phyloP scores from a whole-genome alignment of 2,797 vertebrate species.

The Cyclura pinguis region DNA sequence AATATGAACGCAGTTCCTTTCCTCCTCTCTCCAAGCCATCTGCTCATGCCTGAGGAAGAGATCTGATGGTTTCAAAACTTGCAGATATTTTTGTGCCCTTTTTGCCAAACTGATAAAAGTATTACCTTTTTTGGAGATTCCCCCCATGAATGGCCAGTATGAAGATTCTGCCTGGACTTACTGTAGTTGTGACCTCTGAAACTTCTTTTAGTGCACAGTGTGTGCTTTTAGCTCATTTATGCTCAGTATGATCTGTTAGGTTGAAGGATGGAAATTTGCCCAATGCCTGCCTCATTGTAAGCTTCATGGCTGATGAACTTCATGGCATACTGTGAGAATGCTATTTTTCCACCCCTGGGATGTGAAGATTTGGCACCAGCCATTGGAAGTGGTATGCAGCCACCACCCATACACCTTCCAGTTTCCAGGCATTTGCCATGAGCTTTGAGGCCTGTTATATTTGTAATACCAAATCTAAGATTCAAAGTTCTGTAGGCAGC shows the following conservation, averaged over 20 bases:
- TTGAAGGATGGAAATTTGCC: not conserved
- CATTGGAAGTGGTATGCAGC: not conserved
- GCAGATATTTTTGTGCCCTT: not conserved
- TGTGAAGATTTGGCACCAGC: not conserved
- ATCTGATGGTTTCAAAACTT: not conserved
- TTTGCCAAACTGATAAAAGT: too few species aligned
- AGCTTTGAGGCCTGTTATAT: not conserved
- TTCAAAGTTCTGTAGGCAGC: not conserved
- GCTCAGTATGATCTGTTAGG: not conserved
- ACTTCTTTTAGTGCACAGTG: not conserved
- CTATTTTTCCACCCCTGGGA: not conserved
- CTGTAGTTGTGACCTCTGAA: not conserved
- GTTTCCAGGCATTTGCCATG: not conserved
- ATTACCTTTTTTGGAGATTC: too few species aligned
- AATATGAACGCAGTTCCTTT: not conserved
- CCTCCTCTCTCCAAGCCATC: not conserved
- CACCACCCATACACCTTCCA: not conserved
- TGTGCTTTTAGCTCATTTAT: conserved; percentile 1
- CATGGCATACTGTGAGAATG: not conserved
- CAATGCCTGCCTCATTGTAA: too few species aligned
- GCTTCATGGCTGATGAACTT: not conserved
- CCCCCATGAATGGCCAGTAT: not conserved
- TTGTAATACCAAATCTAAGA: not conserved
- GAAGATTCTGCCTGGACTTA: not conserved
- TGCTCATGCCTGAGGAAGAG: not conserved